Conservation (phyloP, 2,888 invertebrate genomes). For the Epinotia ramella region DNA sequence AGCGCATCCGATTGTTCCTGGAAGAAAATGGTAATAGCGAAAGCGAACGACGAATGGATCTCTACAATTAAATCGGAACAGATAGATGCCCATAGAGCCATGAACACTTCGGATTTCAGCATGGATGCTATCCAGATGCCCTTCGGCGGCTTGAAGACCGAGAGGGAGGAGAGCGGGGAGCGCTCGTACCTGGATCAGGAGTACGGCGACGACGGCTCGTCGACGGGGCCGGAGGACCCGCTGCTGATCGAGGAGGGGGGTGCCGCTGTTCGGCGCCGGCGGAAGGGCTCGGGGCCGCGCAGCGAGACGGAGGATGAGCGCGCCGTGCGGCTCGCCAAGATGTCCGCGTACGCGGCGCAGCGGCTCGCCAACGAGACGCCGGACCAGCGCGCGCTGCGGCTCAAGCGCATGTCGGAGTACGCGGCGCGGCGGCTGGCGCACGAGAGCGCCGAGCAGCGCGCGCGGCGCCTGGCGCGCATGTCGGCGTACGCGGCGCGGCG, state of each 20-base stretch:
- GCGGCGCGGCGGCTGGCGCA: conserved; percentile 72
- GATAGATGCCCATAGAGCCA: conserved; percentile 52
- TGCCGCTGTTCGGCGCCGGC: conserved; percentile 52
- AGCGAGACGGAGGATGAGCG: conserved; percentile 70
- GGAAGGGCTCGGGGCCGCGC: conserved; percentile 57
- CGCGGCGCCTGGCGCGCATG: conserved; percentile 74
- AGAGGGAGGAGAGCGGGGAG: conserved; percentile 50
- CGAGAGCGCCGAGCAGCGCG: conserved; percentile 74
- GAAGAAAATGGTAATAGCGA: conserved; percentile 79
- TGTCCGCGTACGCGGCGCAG: conserved; percentile 80
- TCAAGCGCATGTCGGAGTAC: conserved; percentile 79
- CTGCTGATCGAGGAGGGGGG: conserved; percentile 50
- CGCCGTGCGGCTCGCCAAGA: conserved; percentile 70
- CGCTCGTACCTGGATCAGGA: conserved; percentile 48
- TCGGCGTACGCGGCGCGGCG: conserved; percentile 78
- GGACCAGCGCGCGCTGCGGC: conserved; percentile 69
- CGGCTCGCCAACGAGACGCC: conserved; percentile 76
- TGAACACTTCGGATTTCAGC: conserved; percentile 57
- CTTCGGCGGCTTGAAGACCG: conserved; percentile 59
- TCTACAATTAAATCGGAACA: conserved; percentile 65
- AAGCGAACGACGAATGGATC: conserved; percentile 74
- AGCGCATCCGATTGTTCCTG: conserved; percentile 72
- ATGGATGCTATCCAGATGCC: conserved; percentile 54
- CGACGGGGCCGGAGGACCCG: conserved; percentile 61
- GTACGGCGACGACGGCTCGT: conserved; percentile 45